Evolutionary conservation across 2,113 vertebrate species (phyloP), one percentile per base, ranked within the genome.

Genomic region (Pteronura brasiliensis): DNA sequence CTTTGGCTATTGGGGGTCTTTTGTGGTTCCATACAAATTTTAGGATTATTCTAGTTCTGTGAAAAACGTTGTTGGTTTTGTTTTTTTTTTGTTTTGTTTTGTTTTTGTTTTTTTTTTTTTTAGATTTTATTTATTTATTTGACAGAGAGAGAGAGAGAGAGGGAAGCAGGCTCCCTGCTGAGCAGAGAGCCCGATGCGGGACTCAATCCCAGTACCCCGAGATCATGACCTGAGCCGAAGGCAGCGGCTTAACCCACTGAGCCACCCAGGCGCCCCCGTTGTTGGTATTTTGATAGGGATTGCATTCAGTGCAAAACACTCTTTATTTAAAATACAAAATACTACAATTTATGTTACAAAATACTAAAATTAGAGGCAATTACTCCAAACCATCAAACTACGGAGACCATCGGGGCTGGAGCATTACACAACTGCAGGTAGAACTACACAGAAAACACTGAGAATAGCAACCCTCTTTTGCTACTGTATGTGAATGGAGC

Each of bases 301-400:
- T 47, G 27, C 27, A 47, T 42, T 92, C 65, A 85, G 6, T 18
- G 1, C 6, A 87, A 91, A 72, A 67, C 5, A 47, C 52, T 88
- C 7, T 42, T 90, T 20, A 67, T 80, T 96, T 92, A 95, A 89
- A 63, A 81, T 44, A 91, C 61, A 76, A 91, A 93, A 52, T 77
- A 59, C 52, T 12, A 67, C 17, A 59, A 55, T 84, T 67, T 59
- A 3, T 82, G 31, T 59, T 59, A 82, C 21, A 69, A 82, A 69
- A 72, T 71, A 63, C 36, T 82, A 74, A 49, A 39, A 36, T 59
- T 76, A 90, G 39, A 74, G 10, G 25, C 4, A 76, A 4, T 59
- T 71, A 72, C 20, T 71, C 18, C 25, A 88, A 52, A 55, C 52
- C 87, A 7, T 59, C 47, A 77, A 57, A n/a, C 13, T 5, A 42